Evolutionary conservation across 2,113 vertebrate genomes (phyloP).

Genomic region (Chrysochloris asiatica): DNA sequence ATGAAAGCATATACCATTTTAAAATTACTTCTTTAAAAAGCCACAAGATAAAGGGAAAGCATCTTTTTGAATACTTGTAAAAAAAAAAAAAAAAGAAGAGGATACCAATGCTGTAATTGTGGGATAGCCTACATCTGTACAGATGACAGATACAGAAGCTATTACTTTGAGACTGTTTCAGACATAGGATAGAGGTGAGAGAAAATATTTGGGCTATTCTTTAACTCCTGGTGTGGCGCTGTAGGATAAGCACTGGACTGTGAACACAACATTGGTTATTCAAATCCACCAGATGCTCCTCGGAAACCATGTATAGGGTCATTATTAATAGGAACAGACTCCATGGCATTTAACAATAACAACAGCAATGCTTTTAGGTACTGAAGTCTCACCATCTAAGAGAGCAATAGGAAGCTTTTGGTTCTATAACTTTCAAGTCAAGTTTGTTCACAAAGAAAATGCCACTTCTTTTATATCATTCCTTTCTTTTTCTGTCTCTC

Average conservation of each 20-base stretch:
- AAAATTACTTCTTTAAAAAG: background rate
- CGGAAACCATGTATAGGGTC: no score
- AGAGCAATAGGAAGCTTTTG: background rate
- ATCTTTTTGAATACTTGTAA: background rate
- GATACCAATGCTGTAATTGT: background rate
- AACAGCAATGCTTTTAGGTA: background rate
- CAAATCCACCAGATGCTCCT: no score
- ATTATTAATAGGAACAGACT: no score
- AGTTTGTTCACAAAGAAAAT: background rate
- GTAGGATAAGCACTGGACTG: no score
- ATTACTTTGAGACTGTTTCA: background rate
- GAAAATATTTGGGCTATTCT: background rate
- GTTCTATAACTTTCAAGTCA: background rate
- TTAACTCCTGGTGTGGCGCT: no score
- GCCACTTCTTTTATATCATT: background rate
- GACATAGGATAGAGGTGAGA: background rate
- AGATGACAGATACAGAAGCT: background rate
- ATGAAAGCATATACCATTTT: background rate
- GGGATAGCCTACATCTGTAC: background rate
- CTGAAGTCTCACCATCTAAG: background rate
- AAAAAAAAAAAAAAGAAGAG: background rate
- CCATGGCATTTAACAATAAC: no score
- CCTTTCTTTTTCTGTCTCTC: background rate
- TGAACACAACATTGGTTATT: no score
- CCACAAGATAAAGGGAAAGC: background rate